Evolutionary conservation across 2,113 vertebrate species (phyloP).

Genomic region (Xenus cinereus): DNA sequence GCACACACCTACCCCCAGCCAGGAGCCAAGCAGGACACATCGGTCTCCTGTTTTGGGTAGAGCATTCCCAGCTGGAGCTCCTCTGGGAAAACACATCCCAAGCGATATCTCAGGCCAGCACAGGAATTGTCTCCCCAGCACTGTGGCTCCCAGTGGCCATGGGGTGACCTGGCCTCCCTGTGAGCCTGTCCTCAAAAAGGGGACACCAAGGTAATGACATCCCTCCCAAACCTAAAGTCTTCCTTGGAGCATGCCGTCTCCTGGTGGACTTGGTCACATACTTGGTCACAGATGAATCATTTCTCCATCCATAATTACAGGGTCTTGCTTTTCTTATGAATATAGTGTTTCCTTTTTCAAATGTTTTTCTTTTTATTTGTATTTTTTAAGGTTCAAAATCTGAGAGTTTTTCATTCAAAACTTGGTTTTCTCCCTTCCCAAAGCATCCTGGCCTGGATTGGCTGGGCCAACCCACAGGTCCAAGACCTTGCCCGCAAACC

Average conservation of each 20-base stretch:
- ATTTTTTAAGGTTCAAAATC: not conserved
- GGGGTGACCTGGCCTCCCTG: not conserved
- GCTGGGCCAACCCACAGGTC: not conserved
- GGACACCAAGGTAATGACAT: fast-evolving
- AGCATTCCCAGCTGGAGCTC: not conserved
- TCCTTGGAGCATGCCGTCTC: not conserved
- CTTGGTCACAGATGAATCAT: not conserved
- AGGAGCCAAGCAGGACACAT: not conserved
- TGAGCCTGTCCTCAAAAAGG: not conserved
- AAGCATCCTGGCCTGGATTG: not conserved
- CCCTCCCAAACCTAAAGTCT: not conserved
- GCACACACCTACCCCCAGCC: fast-evolving
- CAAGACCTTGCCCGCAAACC: not conserved
- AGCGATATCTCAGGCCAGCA: not conserved
- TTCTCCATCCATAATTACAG: not conserved
- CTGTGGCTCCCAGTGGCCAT: not conserved
- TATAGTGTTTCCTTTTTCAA: not conserved
- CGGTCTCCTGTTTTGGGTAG: not conserved
- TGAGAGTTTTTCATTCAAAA: not conserved
- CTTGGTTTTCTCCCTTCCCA: not conserved
- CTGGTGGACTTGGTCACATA: not conserved
- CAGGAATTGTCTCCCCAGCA: not conserved
- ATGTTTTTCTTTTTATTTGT: not conserved
- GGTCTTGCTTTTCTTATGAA: not conserved
- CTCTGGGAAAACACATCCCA: not conserved